A percentile compares a stretch with the other conserved stretches of the same genome.
These are phyloP conservation scores for Phylloscopus whistleri DNA, from an alignment of 2,113 vertebrate genomes.

Conservation along the genomic window DNA sequence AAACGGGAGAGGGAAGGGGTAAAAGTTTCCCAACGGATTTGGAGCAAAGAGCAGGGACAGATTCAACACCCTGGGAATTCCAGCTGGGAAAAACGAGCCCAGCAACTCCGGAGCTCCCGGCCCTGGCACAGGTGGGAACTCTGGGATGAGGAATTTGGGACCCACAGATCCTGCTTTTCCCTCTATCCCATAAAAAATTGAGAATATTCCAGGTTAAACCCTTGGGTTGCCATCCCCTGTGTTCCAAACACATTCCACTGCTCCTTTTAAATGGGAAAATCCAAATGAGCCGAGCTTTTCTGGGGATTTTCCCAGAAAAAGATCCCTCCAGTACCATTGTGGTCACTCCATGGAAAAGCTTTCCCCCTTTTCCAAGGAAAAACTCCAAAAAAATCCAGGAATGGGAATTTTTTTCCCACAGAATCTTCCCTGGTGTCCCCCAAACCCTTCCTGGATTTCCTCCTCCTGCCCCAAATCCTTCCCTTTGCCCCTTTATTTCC, in stretches of 20 bases:
- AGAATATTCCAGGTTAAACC: neutral
- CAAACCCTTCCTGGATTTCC: neutral
- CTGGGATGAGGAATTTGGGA: neutral
- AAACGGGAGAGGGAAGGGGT: neutral
- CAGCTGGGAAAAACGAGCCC: rapidly evolving
- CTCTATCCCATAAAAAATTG: rapidly evolving
- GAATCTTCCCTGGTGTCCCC: neutral
- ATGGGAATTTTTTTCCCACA: neutral
- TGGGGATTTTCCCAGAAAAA: rapidly evolving
- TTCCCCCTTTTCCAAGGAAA: neutral
- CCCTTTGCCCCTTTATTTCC: neutral
- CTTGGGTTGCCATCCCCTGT: neutral
- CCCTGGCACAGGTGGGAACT: neutral
- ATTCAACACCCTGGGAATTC: neutral
- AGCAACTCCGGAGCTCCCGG: rapidly evolving
- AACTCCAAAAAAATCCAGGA: neutral
- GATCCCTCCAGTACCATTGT: neutral
- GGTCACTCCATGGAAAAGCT: neutral
- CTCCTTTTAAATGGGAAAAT: neutral
- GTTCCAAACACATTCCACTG: neutral
- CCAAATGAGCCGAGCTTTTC: rapidly evolving
- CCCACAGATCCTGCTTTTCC: rapidly evolving
- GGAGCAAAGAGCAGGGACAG: neutral
- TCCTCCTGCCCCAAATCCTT: rapidly evolving
- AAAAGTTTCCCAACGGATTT: neutral